Conservation (phyloP, 1,140 invertebrate genomes). For the Drosophila equinoxialis region DNA sequence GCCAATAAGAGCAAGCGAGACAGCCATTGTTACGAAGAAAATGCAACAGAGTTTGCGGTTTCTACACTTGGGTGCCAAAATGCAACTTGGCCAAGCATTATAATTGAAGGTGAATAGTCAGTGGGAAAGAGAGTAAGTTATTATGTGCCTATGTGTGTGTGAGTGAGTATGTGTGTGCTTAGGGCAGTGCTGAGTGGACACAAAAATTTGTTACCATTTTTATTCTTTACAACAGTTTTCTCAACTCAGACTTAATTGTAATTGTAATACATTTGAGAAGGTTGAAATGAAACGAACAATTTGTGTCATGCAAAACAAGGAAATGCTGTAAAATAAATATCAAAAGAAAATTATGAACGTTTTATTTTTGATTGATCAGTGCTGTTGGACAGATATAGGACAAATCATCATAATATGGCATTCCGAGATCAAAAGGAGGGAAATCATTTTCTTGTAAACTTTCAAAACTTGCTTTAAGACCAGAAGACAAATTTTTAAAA, state of each 20-base stretch:
- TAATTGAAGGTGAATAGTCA: constrained; percentile 29
- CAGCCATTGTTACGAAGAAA: constrained; percentile 67
- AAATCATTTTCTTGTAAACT: too few relatives aligned
- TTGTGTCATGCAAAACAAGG: too few relatives aligned
- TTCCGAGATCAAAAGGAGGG: too few relatives aligned
- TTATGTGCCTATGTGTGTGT: background rate
- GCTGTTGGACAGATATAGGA: too few relatives aligned
- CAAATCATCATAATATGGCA: too few relatives aligned
- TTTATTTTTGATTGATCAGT: background rate
- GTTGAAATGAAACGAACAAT: too few relatives aligned
- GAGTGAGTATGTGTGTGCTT: background rate
- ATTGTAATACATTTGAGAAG: constrained; percentile 16
- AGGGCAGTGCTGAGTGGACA: constrained; percentile 40
- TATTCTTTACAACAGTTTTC: constrained; percentile 12
- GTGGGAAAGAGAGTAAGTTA: constrained; percentile 9
- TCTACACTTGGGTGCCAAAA: constrained; percentile 33
- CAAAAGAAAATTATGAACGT: too few relatives aligned
- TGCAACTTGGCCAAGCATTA: constrained; percentile 35
- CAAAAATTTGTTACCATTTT: constrained; percentile 39
- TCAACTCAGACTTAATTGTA: constrained; percentile 41
- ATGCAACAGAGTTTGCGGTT: constrained; percentile 60
- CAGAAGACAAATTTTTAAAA: too few relatives aligned
- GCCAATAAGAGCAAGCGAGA: constrained; percentile 43
- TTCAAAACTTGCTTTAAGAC: too few relatives aligned
- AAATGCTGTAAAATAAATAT: too few relatives aligned